These are phyloP conservation scores for Oscheius sp. DNA, from an alignment of 2,888 invertebrate genomes.

Conservation along the genomic window DNA sequence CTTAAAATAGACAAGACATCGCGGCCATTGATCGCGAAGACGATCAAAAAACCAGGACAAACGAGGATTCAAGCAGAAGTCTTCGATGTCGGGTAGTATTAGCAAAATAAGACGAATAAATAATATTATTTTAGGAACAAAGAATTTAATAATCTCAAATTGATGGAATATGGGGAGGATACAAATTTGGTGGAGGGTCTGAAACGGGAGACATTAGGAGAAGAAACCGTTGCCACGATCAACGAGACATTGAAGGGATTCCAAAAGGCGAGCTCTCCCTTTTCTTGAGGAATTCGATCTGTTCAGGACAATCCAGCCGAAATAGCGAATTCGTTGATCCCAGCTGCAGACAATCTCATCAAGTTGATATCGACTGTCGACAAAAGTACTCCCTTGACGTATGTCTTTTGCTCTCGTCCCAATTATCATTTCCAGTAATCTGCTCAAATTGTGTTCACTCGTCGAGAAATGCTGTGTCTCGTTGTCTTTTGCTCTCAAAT, in stretches of 20 bases:
- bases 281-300: background rate
- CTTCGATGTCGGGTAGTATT: too few relatives aligned
- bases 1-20: constrained; percentile 6
- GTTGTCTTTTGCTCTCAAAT: constrained; percentile 16
- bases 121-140: background rate
- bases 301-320: background rate
- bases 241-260: background rate
- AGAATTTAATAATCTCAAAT: too few relatives aligned
- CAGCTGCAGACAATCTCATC: background rate
- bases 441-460: constrained; percentile 13
- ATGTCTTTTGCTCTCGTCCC: background rate
- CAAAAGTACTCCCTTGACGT: background rate
- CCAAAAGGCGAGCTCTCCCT: background rate
- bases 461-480: constrained; percentile 9
- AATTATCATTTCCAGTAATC: background rate
- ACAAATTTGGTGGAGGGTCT: too few relatives aligned
- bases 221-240: background rate
- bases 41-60: background rate
- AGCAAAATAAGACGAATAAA: background rate
- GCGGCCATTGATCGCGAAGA: background rate
- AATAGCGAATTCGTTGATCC: background rate
- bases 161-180: too few relatives aligned
- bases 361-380: background rate
- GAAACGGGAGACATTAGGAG: background rate
- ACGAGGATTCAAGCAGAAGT: background rate